Percentiles rank a stretch among this genome's conserved stretches.
Evolutionary conservation across 2,888 invertebrate species (phyloP).

Genomic region (Parelbella ahira): DNA sequence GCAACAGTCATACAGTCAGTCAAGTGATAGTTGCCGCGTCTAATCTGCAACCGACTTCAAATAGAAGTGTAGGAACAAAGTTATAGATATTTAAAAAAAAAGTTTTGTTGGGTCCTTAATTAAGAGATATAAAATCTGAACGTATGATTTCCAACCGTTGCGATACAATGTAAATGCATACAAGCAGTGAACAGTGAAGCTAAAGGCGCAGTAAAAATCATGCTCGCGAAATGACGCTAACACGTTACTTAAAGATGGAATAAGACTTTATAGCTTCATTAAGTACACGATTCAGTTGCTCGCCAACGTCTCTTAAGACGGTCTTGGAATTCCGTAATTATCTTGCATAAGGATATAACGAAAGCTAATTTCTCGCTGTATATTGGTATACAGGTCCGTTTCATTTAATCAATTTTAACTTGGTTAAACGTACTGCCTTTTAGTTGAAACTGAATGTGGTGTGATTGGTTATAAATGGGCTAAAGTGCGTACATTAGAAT

Average conservation of each 20-base stretch:
- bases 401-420: slow-evolving; percentile 10
- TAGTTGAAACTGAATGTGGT: neutral
- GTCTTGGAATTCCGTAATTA: slow-evolving; percentile 19
- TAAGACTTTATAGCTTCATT: slow-evolving; percentile 40
- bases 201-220: neutral
- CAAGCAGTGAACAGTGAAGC: neutral
- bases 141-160: neutral
- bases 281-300: slow-evolving; percentile 24
- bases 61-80: too few relatives aligned
- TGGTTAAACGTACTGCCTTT: slow-evolving; percentile 2
- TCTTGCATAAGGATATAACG: slow-evolving; percentile 17
- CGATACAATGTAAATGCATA: slow-evolving; percentile 3
- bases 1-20: too few relatives aligned
- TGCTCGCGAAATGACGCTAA: slow-evolving; percentile 37
- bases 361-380: slow-evolving; percentile 8
- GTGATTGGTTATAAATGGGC: too few relatives aligned
- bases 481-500: too few relatives aligned
- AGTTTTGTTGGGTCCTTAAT: too few relatives aligned
- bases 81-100: too few relatives aligned
- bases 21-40: too few relatives aligned
- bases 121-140: neutral
- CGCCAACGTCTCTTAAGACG: neutral
- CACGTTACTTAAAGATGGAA: slow-evolving; percentile 35
- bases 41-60: too few relatives aligned
- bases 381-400: too few relatives aligned